These are phyloP conservation scores for Typhlichthys eigenmanni DNA, from an alignment of 2,797 vertebrate genomes.

Conservation along the genomic window DNA sequence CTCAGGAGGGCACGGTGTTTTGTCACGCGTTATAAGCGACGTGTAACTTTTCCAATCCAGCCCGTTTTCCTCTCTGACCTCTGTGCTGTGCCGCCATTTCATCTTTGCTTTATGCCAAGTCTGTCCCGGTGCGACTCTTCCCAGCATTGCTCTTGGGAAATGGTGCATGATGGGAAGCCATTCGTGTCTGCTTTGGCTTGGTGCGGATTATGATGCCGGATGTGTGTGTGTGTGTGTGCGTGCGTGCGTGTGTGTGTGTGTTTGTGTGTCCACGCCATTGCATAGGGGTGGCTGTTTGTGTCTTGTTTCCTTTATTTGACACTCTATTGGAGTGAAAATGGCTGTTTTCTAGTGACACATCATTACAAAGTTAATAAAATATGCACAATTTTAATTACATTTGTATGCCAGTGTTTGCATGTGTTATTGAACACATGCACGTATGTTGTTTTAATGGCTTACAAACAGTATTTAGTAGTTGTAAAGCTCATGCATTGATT, in stretches of 20 bases:
- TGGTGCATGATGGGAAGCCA: conserved; percentile 18
- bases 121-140: conserved; percentile 19
- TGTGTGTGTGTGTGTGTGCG: background rate
- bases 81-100: conserved; percentile 35
- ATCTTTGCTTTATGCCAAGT: conserved; percentile 21
- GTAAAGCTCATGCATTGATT: background rate
- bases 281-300: conserved; percentile 1
- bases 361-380: too few species aligned
- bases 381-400: too few species aligned
- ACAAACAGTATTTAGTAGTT: too few species aligned
- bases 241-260: background rate
- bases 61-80: conserved; percentile 43
- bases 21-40: conserved; percentile 22
- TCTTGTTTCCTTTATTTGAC: too few species aligned
- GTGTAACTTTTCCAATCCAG: conserved; percentile 51
- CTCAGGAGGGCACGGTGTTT: conserved; percentile 45
- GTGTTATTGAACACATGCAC: too few species aligned
- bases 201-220: conserved; percentile 27
- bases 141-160: background rate
- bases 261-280: conserved; percentile 1
- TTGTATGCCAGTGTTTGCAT: too few species aligned
- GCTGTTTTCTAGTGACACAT: background rate
- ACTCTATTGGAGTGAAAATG: background rate
- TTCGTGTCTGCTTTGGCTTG: conserved; percentile 18
- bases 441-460: too few species aligned